phyloP scores from a whole-genome alignment of 2,888 invertebrate species.

The Eupithecia pulchellata region DNA sequence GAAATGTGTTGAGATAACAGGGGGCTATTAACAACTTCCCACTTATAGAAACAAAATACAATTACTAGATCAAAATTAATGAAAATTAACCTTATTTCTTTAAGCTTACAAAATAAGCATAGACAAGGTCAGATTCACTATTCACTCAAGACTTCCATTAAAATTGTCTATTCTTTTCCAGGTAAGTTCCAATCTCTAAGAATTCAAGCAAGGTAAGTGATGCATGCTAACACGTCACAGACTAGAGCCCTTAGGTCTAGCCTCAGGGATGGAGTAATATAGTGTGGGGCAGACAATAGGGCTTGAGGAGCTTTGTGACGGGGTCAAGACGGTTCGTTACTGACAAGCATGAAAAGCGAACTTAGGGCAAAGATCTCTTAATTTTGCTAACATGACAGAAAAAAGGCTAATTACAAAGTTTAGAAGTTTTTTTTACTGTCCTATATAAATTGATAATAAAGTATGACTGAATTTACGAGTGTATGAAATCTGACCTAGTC shows the following conservation, averaged over 20 bases:
- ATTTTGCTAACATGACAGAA: neutral
- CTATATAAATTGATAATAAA: too few relatives aligned
- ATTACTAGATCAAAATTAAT: too few relatives aligned
- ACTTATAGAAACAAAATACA: too few relatives aligned
- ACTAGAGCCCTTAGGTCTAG: neutral
- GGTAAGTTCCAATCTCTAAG: neutral
- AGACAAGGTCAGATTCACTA: too few relatives aligned
- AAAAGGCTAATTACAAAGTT: too few relatives aligned
- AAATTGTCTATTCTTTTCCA: neutral
- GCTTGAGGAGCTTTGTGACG: neutral
- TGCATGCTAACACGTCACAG: neutral
- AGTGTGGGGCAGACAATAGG: neutral
- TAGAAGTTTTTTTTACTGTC: too few relatives aligned
- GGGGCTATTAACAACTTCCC: too few relatives aligned
- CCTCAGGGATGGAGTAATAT: neutral
- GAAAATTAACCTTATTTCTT: too few relatives aligned
- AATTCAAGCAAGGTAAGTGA: slow-evolving; percentile 2
- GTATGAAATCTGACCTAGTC: too few relatives aligned
- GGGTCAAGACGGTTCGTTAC: neutral
- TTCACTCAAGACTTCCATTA: neutral
- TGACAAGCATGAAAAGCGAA: neutral
- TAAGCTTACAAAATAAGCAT: too few relatives aligned
- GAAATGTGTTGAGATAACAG: too few relatives aligned
- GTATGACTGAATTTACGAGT: too few relatives aligned
- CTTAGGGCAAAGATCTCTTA: neutral